Percentiles rank a stretch among this genome's conserved stretches.
Conservation (phyloP, 2,113 vertebrate species). For the Lepisosteus osseus region DNA sequence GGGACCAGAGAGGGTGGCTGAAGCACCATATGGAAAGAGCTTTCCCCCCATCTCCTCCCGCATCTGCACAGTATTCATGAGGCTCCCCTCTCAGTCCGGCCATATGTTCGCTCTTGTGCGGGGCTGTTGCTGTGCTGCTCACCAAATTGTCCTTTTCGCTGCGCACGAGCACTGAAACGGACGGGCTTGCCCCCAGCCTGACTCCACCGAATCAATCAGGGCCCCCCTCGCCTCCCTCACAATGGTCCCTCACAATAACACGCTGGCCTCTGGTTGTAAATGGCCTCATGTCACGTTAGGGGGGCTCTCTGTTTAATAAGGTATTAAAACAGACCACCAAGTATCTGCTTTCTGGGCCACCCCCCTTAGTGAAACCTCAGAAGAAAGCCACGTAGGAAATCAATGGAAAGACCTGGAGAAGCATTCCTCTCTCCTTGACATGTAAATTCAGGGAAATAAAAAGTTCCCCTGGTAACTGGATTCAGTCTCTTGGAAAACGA, state of each 20-base stretch:
- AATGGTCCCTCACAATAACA: constrained; percentile 42
- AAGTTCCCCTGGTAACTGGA: constrained; percentile 26
- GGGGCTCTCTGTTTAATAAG: constrained; percentile 64
- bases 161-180: constrained; percentile 55
- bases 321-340: constrained; percentile 70
- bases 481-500: constrained; percentile 29
- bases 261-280: constrained; percentile 38
- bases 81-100: constrained; percentile 62
- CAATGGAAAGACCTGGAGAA: constrained; percentile 18
- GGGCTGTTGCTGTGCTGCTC: constrained; percentile 62
- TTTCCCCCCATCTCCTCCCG: constrained; percentile 38
- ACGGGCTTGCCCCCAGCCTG: constrained; percentile 34
- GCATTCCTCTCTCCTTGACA: constrained; percentile 20
- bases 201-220: constrained; percentile 41
- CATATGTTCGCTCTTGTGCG: constrained; percentile 75
- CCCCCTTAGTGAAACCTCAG: neutral
- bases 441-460: constrained; percentile 27
- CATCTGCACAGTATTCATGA: constrained; percentile 55
- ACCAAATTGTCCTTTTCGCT: constrained; percentile 67
- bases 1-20: constrained; percentile 56
- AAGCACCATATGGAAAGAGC: constrained; percentile 50
- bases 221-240: constrained; percentile 18
- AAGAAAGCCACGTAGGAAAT: constrained; percentile 17
- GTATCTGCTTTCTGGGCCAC: constrained; percentile 31
- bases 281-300: constrained; percentile 61